Base-by-base conservation (phyloP, 1,140 invertebrate species). In the Ostrea edulis region DNA sequence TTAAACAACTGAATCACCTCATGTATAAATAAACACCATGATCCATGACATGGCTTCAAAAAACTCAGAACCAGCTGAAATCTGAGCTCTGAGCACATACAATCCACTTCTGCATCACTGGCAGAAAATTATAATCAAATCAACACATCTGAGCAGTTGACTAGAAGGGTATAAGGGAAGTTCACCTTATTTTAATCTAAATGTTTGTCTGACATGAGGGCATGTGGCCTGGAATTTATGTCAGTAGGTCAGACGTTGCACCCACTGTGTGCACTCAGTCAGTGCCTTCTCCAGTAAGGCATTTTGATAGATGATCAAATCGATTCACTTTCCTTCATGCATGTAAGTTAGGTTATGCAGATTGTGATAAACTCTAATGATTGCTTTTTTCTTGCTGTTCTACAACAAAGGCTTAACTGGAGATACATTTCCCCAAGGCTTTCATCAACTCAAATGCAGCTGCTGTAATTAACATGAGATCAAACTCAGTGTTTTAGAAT, bases 201-300 rank as follows among this genome's bases (percentile, higher is more conserved):
- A 62, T 62, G 55, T 62, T 17, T 62, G 55, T 62, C 55, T 62
- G 55, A 35, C 25, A 77, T 29, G 11, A 14, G 68, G 68, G 68
- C 68, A 77, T 77, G 68, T 77, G 68, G 29, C 68, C 68, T 77
- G 68, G 68, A 29, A 77, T 77, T 77, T 29, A 12, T 77, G 68
- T 77, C 68, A 77, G 68, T 77, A 25, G 68, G 68, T 77, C 68
- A 77, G 68, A 77, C 68, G 25, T 77, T 77, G 68, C 68, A 77
- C 68, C 29, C 68, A 77, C 9, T 77, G 25, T 14, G 14, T 29
- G 68, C 22, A 77, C 68, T 35, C 25, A 12, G 35, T 77, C 68
- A 77, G 68, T 77, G 68, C 68, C 14, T 77, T 77, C 68, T 77
- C 5, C 68, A 12, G 29, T 77, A 25, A 35, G 68, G 68, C 68